Percentiles rank a stretch among this genome's conserved stretches.
These are phyloP conservation scores for Rhabdophis nuchalis DNA, from an alignment of 2,797 vertebrate genomes.

Conservation along the genomic window DNA sequence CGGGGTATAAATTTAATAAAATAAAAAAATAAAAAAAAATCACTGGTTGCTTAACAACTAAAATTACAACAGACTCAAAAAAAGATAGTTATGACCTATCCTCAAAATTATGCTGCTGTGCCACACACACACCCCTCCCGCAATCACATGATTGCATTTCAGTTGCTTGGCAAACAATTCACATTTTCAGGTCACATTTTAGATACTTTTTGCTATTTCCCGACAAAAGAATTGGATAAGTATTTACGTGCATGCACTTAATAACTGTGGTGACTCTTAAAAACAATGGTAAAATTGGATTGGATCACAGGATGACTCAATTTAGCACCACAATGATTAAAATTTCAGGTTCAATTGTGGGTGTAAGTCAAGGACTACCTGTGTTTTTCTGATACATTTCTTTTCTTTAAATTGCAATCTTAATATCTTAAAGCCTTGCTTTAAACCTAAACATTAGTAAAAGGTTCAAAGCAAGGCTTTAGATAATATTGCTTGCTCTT, in stretches of 20 bases:
- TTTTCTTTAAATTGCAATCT: not conserved
- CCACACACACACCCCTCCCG: too few relatives aligned
- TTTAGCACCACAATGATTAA: not conserved
- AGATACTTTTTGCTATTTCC: not conserved
- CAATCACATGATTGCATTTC: not conserved
- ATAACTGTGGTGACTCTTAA: not conserved
- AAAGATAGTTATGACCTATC: not conserved
- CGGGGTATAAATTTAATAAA: too few relatives aligned
- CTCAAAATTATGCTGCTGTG: not conserved
- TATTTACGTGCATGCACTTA: not conserved
- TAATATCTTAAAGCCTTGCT: not conserved
- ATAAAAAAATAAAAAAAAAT: too few relatives aligned
- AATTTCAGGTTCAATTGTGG: not conserved
- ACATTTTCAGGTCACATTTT: not conserved
- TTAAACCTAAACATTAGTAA: not conserved
- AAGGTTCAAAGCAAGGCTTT: not conserved
- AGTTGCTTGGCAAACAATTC: not conserved
- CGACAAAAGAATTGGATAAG: not conserved
- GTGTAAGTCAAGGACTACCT: not conserved
- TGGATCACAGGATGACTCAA: not conserved
- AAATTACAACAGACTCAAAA: not conserved
- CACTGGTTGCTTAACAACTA: not conserved
- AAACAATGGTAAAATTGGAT: not conserved
- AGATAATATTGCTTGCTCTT: not conserved
- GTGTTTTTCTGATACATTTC: not conserved